phyloP scores from a whole-genome alignment of 2,113 vertebrate genomes.

The Thunnus maccoyii region DNA sequence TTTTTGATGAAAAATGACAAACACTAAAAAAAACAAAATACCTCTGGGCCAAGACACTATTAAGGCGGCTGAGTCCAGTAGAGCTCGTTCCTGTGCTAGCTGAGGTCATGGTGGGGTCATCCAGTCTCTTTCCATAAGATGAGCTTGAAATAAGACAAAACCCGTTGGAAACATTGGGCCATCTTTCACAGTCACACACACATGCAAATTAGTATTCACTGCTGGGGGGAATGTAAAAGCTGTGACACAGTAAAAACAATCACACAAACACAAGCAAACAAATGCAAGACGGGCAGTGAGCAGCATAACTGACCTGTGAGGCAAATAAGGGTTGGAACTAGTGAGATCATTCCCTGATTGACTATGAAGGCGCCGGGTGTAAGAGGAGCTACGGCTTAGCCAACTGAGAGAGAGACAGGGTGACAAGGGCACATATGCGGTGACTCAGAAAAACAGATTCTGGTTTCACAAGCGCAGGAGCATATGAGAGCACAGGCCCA shows the following conservation, averaged over 20 bases:
- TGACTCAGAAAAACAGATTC: slow-evolving; percentile 56
- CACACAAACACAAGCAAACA: slow-evolving; percentile 49
- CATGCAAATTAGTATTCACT: slow-evolving; percentile 28
- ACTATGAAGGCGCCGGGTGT: slow-evolving; percentile 84
- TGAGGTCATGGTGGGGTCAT: slow-evolving; percentile 82
- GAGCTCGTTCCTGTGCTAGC: slow-evolving; percentile 76
- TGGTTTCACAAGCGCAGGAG: slow-evolving; percentile 38
- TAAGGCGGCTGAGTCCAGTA: slow-evolving; percentile 81
- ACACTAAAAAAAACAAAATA: slow-evolving; percentile 37
- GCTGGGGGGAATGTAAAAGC: slow-evolving; percentile 19
- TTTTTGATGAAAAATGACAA: too few relatives aligned
- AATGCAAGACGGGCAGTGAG: slow-evolving; percentile 37
- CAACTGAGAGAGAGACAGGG: slow-evolving; percentile 76
- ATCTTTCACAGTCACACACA: slow-evolving; percentile 37
- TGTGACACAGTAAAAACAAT: slow-evolving; percentile 39
- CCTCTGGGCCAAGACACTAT: slow-evolving; percentile 81
- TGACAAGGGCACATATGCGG: slow-evolving; percentile 62
- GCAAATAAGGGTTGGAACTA: slow-evolving; percentile 81
- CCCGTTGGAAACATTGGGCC: slow-evolving; percentile 31
- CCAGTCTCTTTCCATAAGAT: slow-evolving; percentile 86
- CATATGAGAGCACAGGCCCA: slow-evolving; percentile 40
- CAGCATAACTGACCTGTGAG: slow-evolving; percentile 82
- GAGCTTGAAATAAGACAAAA: slow-evolving; percentile 74
- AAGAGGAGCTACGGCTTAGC: slow-evolving; percentile 87
- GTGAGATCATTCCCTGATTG: slow-evolving; percentile 83